Percentiles rank a stretch among this genome's conserved stretches.
Evolutionary conservation across 2,113 vertebrate species (phyloP).

Genomic region (Ailuropoda melanoleuca): DNA sequence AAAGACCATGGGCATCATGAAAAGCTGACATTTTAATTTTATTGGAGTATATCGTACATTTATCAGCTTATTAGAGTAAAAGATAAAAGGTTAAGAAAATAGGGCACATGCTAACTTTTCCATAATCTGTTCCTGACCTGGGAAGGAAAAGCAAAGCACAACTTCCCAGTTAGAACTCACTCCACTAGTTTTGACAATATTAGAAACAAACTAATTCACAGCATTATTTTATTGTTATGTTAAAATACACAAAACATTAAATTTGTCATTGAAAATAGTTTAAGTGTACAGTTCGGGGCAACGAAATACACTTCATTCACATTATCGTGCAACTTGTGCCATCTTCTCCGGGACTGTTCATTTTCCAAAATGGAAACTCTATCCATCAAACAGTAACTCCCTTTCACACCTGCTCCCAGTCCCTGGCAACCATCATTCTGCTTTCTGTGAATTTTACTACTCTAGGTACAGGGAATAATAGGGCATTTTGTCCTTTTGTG

Average conservation of each 20-base stretch:
- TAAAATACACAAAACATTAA: not conserved
- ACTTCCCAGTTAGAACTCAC: not conserved
- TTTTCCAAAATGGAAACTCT: not conserved
- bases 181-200: not conserved
- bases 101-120: not conserved
- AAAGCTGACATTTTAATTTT: not conserved
- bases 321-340: not conserved
- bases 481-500: not conserved
- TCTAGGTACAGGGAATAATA: not conserved
- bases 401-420: fast-evolving
- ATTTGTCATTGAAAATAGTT: not conserved
- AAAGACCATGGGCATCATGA: not conserved
- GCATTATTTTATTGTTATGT: not conserved
- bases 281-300: not conserved
- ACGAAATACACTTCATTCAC: not conserved
- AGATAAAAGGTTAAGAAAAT: not conserved
- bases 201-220: not conserved
- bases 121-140: not conserved
- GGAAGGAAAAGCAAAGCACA: not conserved
- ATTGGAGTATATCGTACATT: not conserved
- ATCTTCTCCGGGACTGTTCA: not conserved
- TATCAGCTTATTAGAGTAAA: not conserved
- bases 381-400: not conserved
- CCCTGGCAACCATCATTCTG: not conserved
- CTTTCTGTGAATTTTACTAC: not conserved